Evolutionary conservation across 2,888 invertebrate species (phyloP).

Genomic region (Loripinus fragilis): DNA sequence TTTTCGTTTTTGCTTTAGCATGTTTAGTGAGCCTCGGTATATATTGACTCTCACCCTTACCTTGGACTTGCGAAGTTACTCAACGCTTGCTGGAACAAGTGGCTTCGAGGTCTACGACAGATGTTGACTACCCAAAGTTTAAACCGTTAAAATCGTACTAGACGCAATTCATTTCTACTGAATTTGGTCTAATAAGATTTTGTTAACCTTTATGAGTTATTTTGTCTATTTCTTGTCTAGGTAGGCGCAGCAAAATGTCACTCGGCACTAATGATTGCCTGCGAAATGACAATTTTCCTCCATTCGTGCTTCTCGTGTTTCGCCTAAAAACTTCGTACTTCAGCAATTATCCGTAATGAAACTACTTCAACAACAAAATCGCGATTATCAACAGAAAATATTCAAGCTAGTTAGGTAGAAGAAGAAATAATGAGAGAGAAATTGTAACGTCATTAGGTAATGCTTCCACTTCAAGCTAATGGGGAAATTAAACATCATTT

Average conservation of each 20-base stretch:
- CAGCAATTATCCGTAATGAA: constrained; percentile 33
- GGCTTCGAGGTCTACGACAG: too few relatives aligned
- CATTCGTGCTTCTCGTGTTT: background rate
- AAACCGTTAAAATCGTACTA: too few relatives aligned
- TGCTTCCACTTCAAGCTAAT: constrained; percentile 49
- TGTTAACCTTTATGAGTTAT: constrained; percentile 15
- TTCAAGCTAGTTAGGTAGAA: constrained; percentile 45
- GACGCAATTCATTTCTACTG: too few relatives aligned
- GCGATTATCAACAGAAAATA: constrained; percentile 48
- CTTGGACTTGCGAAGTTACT: too few relatives aligned
- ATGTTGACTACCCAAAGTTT: too few relatives aligned
- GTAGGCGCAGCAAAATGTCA: constrained; percentile 15
- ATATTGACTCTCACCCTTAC: too few relatives aligned
- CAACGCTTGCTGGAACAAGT: too few relatives aligned
- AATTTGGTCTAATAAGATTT: constrained; percentile 2
- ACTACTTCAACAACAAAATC: constrained; percentile 30
- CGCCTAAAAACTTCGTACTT: constrained; percentile 15
- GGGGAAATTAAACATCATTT: constrained; percentile 48
- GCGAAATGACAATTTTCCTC: background rate
- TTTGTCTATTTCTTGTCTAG: constrained; percentile 12
- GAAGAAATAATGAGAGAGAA: constrained; percentile 45
- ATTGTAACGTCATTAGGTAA: constrained; percentile 55
- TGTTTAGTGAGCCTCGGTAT: too few relatives aligned
- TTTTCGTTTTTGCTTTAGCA: too few relatives aligned
- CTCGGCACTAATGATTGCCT: constrained; percentile 25